Conservation (phyloP, 1,140 invertebrate species). For the Caenorhabditis inopinata region DNA sequence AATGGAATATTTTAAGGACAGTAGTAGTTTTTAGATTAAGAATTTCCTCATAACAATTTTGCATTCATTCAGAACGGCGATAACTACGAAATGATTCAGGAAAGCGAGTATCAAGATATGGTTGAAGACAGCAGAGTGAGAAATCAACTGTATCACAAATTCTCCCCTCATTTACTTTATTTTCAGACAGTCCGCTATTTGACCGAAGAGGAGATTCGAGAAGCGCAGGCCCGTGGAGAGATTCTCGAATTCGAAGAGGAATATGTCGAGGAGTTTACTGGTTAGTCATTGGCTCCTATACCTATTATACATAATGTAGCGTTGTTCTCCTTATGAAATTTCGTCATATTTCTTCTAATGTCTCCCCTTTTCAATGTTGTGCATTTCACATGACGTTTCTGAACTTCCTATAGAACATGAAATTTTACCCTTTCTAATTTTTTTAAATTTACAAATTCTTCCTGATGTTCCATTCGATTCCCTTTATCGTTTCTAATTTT, state of each 20-base stretch:
- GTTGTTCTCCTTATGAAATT: no score
- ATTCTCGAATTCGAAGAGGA: slow-evolving; percentile 5
- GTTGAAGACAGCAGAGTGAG: not conserved
- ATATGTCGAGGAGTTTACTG: not conserved
- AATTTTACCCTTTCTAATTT: no score
- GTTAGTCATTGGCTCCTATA: not conserved
- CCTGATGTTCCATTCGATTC: no score
- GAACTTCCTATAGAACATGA: no score
- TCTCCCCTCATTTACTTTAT: not conserved
- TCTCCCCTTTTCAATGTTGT: no score
- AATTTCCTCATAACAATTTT: no score
- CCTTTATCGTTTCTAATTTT: no score
- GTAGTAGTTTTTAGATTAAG: no score
- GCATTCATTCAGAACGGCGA: not conserved
- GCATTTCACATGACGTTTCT: no score
- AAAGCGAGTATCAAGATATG: slow-evolving; percentile 4
- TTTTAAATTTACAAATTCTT: no score
- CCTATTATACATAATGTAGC: no score
- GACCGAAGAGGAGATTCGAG: not conserved
- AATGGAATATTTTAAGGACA: not conserved
- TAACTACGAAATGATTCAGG: slow-evolving; percentile 19
- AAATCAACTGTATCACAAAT: not conserved
- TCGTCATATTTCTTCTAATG: no score
- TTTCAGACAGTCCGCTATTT: slow-evolving; percentile 7
- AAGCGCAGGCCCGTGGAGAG: not conserved